These are phyloP conservation scores for Chironomus riparius DNA, from an alignment of 2,888 invertebrate genomes.

Conservation along the genomic window DNA sequence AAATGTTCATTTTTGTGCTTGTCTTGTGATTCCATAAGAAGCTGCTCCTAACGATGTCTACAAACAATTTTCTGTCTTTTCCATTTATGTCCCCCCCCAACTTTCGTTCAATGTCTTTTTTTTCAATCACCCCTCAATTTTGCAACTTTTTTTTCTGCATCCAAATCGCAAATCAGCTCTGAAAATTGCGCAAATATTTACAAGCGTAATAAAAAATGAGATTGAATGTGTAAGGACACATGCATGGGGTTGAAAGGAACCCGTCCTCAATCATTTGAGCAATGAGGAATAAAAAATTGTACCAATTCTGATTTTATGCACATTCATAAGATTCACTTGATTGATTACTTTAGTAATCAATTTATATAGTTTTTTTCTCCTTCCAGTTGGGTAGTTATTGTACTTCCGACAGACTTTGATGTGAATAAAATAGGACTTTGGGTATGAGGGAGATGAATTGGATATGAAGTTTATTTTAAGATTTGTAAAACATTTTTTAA, in stretches of 20 bases:
- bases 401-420: not conserved
- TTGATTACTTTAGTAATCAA: conserved; percentile 26
- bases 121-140: not conserved
- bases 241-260: not conserved
- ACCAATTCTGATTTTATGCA: not conserved
- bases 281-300: no score
- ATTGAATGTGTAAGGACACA: not conserved
- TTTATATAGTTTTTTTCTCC: conserved; percentile 3
- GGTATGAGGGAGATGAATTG: no score
- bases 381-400: no score
- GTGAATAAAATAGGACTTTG: not conserved
- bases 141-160: not conserved
- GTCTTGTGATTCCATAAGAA: not conserved
- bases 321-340: conserved; percentile 3
- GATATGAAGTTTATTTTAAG: no score
- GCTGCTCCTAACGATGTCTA: not conserved
- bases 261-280: no score
- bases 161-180: not conserved
- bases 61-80: not conserved
- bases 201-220: not conserved
- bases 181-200: not conserved
- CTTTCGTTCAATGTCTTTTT: not conserved
- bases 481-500: no score
- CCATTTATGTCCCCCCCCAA: not conserved
- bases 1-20: not conserved